Conservation (phyloP, 2,888 invertebrate genomes). For the Rosalia funebris region DNA sequence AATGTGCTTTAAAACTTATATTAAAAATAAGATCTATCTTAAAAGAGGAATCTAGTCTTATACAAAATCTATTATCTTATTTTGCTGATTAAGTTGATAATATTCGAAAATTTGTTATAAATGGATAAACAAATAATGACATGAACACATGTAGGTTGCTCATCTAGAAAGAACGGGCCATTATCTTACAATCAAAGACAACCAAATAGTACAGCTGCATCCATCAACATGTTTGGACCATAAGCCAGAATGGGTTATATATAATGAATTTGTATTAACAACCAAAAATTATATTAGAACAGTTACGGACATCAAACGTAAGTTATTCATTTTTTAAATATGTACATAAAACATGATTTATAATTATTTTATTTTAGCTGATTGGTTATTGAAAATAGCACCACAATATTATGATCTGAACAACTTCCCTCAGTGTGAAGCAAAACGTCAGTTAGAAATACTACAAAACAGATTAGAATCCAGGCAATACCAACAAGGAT, state of each 20-base stretch:
- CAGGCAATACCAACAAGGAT: slow-evolving; percentile 88
- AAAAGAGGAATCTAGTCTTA: too few species aligned
- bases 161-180: slow-evolving; percentile 98
- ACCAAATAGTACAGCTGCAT: slow-evolving; percentile 98
- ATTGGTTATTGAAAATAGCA: slow-evolving; percentile 94
- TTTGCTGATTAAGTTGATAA: too few species aligned
- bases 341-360: too few species aligned
- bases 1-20: too few species aligned
- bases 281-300: slow-evolving; percentile 99
- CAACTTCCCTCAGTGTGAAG: slow-evolving; percentile 98
- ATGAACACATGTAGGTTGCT: slow-evolving; percentile 88
- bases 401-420: slow-evolving; percentile 98
- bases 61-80: too few species aligned
- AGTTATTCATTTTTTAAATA: slow-evolving; percentile 56
- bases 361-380: slow-evolving; percentile 72
- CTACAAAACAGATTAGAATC: slow-evolving; percentile 88
- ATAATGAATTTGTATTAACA: slow-evolving; percentile 99
- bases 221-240: slow-evolving; percentile 99
- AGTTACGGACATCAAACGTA: slow-evolving; percentile 98
- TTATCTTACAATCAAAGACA: slow-evolving; percentile 98
- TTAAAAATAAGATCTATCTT: too few species aligned
- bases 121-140: too few species aligned
- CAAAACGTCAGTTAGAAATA: slow-evolving; percentile 89
- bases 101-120: too few species aligned
- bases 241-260: slow-evolving; percentile 99